Percentiles rank a stretch among this genome's conserved stretches.
Evolutionary conservation across 92 coral and sea anemone species (phyloP).

Genomic region (Metridium senile): DNA sequence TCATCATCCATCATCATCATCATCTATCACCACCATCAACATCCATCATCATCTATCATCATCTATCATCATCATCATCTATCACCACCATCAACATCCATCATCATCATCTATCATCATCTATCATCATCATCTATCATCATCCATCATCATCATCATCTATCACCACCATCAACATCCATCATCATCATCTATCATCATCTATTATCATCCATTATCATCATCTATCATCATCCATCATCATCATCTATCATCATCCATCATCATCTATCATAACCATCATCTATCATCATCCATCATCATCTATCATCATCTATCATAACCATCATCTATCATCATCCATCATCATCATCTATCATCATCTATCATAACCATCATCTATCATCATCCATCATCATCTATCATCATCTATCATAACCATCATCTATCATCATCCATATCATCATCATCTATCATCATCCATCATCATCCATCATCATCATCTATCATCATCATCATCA

Average conservation of each 20-base stretch:
- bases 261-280: background rate
- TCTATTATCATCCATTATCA: background rate
- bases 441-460: background rate
- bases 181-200: background rate
- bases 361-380: background rate
- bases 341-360: background rate
- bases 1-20: too few relatives aligned
- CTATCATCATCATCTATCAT: background rate
- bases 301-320: slow-evolving; percentile 7
- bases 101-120: background rate
- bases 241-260: background rate
- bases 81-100: background rate
- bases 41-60: too few relatives aligned
- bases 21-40: too few relatives aligned
- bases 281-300: background rate
- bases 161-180: background rate
- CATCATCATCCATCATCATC: background rate
- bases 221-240: background rate
- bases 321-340: background rate
- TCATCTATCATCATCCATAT: slow-evolving; percentile 1
- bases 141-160: too few relatives aligned
- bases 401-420: background rate
- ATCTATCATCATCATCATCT: slow-evolving; percentile 7
- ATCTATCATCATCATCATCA: background rate
- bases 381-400: background rate